A percentile compares a stretch with the other conserved stretches of the same genome.
Evolutionary conservation across 2,888 invertebrate genomes (phyloP).

Genomic region (Podotricha telesiphe): DNA sequence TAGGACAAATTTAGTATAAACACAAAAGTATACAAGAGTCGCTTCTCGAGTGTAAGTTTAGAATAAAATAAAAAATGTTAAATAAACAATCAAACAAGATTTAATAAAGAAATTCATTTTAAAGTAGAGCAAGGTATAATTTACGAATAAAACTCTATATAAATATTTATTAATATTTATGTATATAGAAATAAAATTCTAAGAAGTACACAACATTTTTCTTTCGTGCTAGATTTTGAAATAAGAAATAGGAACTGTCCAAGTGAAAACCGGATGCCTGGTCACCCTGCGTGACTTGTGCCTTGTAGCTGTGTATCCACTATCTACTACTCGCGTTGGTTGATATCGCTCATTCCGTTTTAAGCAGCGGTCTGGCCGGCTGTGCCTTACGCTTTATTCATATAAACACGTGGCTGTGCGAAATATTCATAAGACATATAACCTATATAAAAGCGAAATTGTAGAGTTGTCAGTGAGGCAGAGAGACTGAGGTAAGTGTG

Average conservation of each 20-base stretch:
- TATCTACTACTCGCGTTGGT: neutral
- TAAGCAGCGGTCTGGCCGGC: constrained; percentile 10
- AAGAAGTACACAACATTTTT: neutral
- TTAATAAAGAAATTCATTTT: too few species aligned
- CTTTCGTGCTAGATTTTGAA: neutral
- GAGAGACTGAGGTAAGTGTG: constrained; percentile 6
- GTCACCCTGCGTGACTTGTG: constrained; percentile 5
- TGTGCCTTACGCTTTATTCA: constrained; percentile 1
- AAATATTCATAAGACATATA: constrained; percentile 17
- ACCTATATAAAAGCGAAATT: neutral
- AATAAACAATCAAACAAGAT: neutral
- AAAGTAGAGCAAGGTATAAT: too few species aligned
- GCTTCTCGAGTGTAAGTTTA: neutral
- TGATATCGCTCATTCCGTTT: constrained; percentile 7
- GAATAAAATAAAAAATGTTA: neutral
- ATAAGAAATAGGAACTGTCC: neutral
- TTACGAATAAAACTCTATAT: neutral
- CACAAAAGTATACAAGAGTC: neutral
- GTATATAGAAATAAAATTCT: neutral
- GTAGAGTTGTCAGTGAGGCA: constrained; percentile 1
- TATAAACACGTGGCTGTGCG: constrained; percentile 7
- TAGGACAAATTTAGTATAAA: neutral
- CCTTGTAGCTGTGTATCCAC: too few species aligned
- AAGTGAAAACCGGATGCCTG: constrained; percentile 2
- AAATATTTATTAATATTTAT: neutral